Evolutionary conservation across 1,140 invertebrate genomes (phyloP).

Genomic region (Leptoteleia sp.): DNA sequence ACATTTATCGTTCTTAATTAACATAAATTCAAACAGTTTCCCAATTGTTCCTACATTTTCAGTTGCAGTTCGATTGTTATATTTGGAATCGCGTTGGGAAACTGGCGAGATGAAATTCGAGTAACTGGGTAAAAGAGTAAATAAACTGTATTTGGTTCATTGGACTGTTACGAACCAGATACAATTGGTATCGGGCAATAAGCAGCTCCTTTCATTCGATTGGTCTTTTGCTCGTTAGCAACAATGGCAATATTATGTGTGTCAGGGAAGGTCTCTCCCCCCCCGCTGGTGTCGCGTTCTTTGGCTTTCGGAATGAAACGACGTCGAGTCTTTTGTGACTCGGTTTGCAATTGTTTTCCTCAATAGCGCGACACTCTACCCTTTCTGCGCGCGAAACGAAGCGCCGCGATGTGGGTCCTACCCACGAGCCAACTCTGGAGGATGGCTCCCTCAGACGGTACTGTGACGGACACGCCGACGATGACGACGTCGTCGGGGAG

Average conservation of each 20-base stretch:
- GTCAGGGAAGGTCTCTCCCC: conserved; percentile 1
- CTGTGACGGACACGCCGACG: conserved; percentile 22
- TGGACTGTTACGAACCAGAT: not conserved
- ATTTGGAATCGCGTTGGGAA: too few species aligned
- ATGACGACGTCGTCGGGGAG: conserved; percentile 41
- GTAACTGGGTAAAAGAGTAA: too few species aligned
- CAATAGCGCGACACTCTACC: conserved; percentile 38
- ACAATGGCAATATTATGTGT: conserved; percentile 24
- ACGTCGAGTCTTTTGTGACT: conserved; percentile 26
- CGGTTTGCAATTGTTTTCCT: conserved; percentile 40
- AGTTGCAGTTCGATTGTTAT: too few species aligned
- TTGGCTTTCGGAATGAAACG: conserved; percentile 13
- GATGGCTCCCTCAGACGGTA: conserved; percentile 49
- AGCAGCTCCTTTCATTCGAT: not conserved
- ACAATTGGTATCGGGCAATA: not conserved
- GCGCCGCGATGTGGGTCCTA: conserved; percentile 68
- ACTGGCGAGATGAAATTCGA: too few species aligned
- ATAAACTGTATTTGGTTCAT: too few species aligned
- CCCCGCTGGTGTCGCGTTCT: not conserved
- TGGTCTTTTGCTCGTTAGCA: not conserved
- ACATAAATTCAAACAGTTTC: too few species aligned
- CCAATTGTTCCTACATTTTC: too few species aligned
- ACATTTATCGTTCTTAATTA: too few species aligned
- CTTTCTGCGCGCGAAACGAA: conserved; percentile 32
- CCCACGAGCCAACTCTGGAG: conserved; percentile 62